Evolutionary conservation across 2,113 vertebrate genomes (phyloP).

Genomic region (Rattus rattus): DNA sequence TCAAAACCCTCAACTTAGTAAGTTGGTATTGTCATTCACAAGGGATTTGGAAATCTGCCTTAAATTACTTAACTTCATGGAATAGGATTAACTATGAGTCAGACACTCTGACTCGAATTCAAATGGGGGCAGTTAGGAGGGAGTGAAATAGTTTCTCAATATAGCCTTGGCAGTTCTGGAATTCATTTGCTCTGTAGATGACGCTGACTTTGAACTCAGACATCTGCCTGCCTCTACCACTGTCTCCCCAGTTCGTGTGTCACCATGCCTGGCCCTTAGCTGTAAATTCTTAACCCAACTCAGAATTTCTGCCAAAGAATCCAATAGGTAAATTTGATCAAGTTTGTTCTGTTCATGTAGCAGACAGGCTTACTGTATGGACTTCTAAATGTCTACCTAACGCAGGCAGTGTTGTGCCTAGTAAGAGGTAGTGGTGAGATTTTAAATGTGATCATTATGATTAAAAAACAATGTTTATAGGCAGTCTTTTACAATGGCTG

Average conservation of each 20-base stretch:
- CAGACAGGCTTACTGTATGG: not conserved
- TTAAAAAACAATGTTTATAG: not conserved
- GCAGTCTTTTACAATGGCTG: not conserved
- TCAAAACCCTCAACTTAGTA: not conserved
- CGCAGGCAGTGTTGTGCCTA: not conserved
- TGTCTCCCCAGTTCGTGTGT: no score
- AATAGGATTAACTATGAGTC: not conserved
- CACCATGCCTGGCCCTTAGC: not conserved
- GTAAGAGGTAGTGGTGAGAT: not conserved
- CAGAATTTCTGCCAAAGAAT: not conserved
- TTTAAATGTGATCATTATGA: not conserved
- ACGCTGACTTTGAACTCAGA: not conserved
- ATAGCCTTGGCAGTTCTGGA: not conserved
- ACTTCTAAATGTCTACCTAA: constrained; percentile 11
- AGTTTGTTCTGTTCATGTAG: not conserved
- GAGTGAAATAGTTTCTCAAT: not conserved
- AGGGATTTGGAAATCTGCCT: not conserved
- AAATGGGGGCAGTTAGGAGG: not conserved
- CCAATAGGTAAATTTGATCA: not conserved
- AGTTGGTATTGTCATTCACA: not conserved
- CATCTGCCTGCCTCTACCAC: not conserved
- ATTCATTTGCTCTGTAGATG: not conserved
- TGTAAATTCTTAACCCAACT: not conserved
- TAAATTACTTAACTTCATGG: not conserved
- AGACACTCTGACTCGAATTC: not conserved